Base-by-base conservation (phyloP, 2,888 invertebrate genomes). In the Mamestra brassicae region DNA sequence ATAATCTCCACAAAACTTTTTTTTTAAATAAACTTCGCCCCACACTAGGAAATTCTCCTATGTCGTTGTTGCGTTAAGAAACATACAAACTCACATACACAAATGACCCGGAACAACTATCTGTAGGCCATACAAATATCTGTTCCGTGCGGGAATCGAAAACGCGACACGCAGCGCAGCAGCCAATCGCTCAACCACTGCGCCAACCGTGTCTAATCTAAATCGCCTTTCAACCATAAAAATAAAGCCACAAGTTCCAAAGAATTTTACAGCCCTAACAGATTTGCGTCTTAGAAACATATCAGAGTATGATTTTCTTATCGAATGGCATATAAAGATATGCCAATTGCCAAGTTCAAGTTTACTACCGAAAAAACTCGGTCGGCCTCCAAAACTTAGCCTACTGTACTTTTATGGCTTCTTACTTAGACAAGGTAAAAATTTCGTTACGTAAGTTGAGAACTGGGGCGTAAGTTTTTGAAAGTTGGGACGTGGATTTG, bases 291-390 rank as follows among this genome's bases (percentile, higher is more conserved):
- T 65, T 42, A 55, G 4, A n/a, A 64, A 36, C 57, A 61, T 60
- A 47, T 71, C 63, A 72, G 42, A 58, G 71, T 60, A 68, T 60
- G 85, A 64, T 74, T 80, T 68, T 64, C 62, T 57, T 69, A 78
- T 75, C 47, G 36, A 66, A 75, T 26, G 26, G 26, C 26, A 26
- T 26, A 26, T 26, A 26, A 26, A 26, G 26, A 26, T 26, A 26
- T 26, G 26, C 26, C 26, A 26, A 26, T 26, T 26, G 26, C 10
- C 10, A 62, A 74, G 47, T 63, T 72, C 52, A 57, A 72, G 69
- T 71, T 85, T 81, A 71, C 47, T 5, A 63, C 17, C 70, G 26
- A 71, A 77, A 74, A 71, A 81, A 81, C 45, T 71, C 38, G 55
- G 54, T 60, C 13, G 68, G 26, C 71, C 66, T 66, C 61, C 38